phyloP scores from a whole-genome alignment of 2,113 vertebrate species.

The Leiothrix lutea region DNA sequence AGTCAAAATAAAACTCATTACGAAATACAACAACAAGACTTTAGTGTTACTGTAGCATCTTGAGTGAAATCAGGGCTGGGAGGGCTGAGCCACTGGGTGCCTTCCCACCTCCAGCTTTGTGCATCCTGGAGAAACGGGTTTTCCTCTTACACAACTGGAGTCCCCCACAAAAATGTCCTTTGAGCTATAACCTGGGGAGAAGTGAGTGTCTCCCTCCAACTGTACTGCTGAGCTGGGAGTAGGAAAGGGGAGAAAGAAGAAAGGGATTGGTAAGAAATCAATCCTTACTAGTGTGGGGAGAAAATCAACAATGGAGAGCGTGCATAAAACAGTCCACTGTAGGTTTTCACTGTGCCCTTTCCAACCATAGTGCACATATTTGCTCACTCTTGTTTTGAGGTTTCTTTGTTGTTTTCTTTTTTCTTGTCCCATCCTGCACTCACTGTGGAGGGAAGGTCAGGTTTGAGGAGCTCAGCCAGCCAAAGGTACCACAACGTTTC shows the following conservation, averaged over 20 bases:
- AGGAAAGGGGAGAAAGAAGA: not conserved
- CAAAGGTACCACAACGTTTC: too few species aligned
- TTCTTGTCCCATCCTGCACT: not conserved
- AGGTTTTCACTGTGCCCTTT: not conserved
- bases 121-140: not conserved
- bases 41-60: not conserved
- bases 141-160: not conserved
- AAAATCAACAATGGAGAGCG: not conserved
- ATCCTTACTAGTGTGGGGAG: not conserved
- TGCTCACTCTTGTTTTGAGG: not conserved
- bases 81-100: accelerated
- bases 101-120: not conserved
- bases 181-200: not conserved
- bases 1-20: not conserved
- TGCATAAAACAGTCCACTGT: accelerated
- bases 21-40: not conserved
- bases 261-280: not conserved
- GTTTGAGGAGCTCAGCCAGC: not conserved
- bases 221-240: not conserved
- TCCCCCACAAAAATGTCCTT: not conserved
- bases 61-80: not conserved
- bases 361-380: not conserved
- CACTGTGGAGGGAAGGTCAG: not conserved
- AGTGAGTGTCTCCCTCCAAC: not conserved
- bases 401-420: not conserved